phyloP scores from a whole-genome alignment of 2,888 invertebrate genomes.

The Tinea semifulvella region DNA sequence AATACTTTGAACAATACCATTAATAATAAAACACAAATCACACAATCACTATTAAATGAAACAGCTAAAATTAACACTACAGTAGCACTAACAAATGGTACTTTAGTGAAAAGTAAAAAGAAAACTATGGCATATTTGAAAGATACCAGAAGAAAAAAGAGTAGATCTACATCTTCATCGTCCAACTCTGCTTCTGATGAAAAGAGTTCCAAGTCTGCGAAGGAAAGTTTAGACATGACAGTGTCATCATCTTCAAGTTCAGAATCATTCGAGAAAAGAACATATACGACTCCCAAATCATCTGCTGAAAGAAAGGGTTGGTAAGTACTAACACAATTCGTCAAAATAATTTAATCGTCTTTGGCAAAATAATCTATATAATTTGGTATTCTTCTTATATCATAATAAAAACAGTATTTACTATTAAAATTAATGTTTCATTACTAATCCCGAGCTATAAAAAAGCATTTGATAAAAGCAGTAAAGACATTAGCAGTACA shows the following conservation, averaged over 20 bases:
- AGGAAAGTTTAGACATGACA: slow-evolving; percentile 12
- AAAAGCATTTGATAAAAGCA: too few relatives aligned
- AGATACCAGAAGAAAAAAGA: neutral
- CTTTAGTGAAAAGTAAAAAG: neutral
- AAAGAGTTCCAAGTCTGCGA: neutral
- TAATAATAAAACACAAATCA: too few relatives aligned
- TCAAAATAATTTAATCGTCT: neutral
- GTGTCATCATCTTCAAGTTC: slow-evolving; percentile 1
- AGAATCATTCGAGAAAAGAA: neutral
- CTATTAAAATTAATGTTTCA: too few relatives aligned
- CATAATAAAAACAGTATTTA: too few relatives aligned
- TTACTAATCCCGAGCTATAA: too few relatives aligned
- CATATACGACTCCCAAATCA: neutral
- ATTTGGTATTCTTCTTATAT: neutral
- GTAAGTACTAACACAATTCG: neutral
- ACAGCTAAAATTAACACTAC: neutral
- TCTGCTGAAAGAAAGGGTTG: slow-evolving; percentile 4
- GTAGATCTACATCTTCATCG: slow-evolving; percentile 4
- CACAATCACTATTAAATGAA: too few relatives aligned
- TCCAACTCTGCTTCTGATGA: neutral
- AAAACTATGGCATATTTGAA: neutral
- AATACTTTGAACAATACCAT: too few relatives aligned
- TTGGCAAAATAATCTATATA: neutral
- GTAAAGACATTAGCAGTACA: too few relatives aligned
- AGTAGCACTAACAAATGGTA: neutral